Evolutionary conservation across 1,140 invertebrate species (phyloP).

Genomic region (Heliconius hermathena): DNA sequence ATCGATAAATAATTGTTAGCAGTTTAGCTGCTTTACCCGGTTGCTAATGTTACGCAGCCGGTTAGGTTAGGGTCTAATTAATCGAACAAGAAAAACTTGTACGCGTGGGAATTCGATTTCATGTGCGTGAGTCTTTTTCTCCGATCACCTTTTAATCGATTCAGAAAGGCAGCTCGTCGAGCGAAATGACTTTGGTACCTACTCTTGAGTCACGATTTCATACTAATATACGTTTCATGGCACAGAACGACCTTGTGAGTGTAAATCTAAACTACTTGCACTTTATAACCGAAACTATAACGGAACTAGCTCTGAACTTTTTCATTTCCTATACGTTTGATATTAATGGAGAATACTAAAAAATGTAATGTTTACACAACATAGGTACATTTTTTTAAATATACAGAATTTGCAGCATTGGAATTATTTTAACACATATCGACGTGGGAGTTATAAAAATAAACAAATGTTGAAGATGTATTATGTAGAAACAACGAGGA

Average conservation of each 20-base stretch:
- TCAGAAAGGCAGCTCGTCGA: conserved; percentile 50
- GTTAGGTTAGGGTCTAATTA: conserved; percentile 38
- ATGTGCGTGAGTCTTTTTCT: conserved; percentile 69
- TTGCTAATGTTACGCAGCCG: conserved; percentile 25
- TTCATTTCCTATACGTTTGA: not conserved
- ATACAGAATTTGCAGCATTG: not conserved
- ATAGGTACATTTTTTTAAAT: not conserved
- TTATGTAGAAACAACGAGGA: conserved; percentile 23
- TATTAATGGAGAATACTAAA: not conserved
- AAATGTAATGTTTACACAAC: not conserved
- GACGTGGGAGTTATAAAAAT: conserved; percentile 38
- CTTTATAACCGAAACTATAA: conserved; percentile 20
- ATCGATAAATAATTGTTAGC: not conserved
- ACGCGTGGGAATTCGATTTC: conserved; percentile 74
- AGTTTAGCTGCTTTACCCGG: not conserved
- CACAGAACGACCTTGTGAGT: conserved; percentile 24
- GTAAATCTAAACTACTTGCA: conserved; percentile 21
- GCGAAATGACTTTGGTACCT: conserved; percentile 20
- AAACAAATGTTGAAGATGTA: conserved; percentile 22
- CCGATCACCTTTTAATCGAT: conserved; percentile 51
- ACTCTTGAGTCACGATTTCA: conserved; percentile 24
- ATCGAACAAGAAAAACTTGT: conserved; percentile 55
- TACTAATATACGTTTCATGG: conserved; percentile 25
- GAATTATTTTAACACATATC: conserved; percentile 15
- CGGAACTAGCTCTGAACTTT: not conserved